Base-by-base conservation (phyloP, 2,113 vertebrate species). In the Chaetura pelagica region DNA sequence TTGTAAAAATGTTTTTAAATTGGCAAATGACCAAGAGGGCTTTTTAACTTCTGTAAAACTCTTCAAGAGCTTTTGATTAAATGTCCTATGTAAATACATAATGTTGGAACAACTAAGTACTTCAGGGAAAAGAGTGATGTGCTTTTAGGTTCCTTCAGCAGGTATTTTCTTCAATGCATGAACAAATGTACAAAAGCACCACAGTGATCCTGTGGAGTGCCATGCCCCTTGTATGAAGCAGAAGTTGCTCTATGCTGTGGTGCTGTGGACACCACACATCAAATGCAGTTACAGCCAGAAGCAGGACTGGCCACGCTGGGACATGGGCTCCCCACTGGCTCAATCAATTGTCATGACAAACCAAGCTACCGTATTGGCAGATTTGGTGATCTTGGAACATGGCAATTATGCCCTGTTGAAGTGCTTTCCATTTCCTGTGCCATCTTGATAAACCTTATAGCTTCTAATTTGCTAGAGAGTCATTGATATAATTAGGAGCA, bases 401-500 rank as follows among this genome's bases (percentile, higher is more conserved):
- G 23, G 54, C 46, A 85, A 30, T 93, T 85, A 83, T 1, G 14
- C 67, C 55, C 72, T 58, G 9, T 69, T 67, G 67, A 51, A 93
- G 87, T 75, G 64, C 84, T 71, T 95, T 90, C 94, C 78, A 83
- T 97, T 95, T 97, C 96, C 89, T 93, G 68, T 85, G 93, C 89
- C 69, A 81, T 96, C 84, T 71, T 94, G 87, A 93, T 94, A 94
- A 96, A 94, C 93, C 94, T 94, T 67, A 90, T 87, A 71, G 94
- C 78, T 90, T 78, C 94, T 93, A 91, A 95, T 97, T 96, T 95
- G 91, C 91, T 92, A 40, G 84, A 93, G 91, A 95, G 94, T 75
- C 96, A 67, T 94, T 92, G 95, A 94, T 94, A 21, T 95, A 95
- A 97, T 96, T 94, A 95, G 87, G 89, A 95, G 90, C 91, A 79